Evolutionary conservation across 2,888 invertebrate genomes (phyloP).

Genomic region (Agrotis exclamationis): DNA sequence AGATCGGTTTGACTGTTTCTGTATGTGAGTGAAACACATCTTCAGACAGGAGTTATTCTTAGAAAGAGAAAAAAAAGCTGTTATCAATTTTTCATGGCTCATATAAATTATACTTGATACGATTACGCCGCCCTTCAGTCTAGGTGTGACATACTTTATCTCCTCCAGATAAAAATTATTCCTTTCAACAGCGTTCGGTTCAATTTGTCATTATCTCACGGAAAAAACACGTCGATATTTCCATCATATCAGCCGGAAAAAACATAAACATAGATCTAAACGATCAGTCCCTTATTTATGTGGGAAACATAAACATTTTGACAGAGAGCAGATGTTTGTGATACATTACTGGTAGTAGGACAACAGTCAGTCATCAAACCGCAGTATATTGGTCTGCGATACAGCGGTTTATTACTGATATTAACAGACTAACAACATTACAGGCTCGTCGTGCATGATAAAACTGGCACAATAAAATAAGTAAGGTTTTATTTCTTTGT

Average conservation of each 20-base stretch:
- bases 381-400: neutral
- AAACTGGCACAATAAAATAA: neutral
- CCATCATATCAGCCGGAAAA: slow-evolving; percentile 61
- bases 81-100: neutral
- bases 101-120: neutral
- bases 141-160: slow-evolving; percentile 12
- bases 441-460: neutral
- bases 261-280: slow-evolving; percentile 59
- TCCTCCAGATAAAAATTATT: slow-evolving; percentile 3
- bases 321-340: slow-evolving; percentile 40
- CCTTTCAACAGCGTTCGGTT: slow-evolving; percentile 26
- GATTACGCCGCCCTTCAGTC: neutral
- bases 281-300: slow-evolving; percentile 52
- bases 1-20: too few species aligned
- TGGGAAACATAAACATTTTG: slow-evolving; percentile 44
- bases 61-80: too few species aligned
- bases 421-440: slow-evolving; percentile 3
- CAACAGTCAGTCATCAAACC: slow-evolving; percentile 14
- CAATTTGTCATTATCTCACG: slow-evolving; percentile 54
- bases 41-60: too few species aligned
- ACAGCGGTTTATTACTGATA: slow-evolving; percentile 11
- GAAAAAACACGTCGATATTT: slow-evolving; percentile 59
- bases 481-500: neutral
- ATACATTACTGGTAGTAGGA: slow-evolving; percentile 30
- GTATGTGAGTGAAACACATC: too few species aligned